These are phyloP conservation scores for Delia radicum DNA, from an alignment of 1,140 invertebrate species.

Conservation along the genomic window DNA sequence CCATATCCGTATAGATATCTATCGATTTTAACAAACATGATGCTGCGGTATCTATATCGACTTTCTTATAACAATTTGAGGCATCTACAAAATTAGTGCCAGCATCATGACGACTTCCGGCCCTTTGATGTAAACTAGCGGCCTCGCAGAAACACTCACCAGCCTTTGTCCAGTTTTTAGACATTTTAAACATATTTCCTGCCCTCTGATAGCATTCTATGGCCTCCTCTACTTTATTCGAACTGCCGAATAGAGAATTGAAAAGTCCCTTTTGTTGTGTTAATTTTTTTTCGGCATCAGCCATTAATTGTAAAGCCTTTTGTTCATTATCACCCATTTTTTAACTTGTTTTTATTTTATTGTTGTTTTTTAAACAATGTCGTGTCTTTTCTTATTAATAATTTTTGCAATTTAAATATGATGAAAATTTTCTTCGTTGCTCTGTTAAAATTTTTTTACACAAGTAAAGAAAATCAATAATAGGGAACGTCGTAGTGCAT, in stretches of 20 bases:
- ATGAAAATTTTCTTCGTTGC: slow-evolving; percentile 21
- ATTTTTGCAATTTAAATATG: background rate
- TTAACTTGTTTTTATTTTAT: slow-evolving; percentile 4
- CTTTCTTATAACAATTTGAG: slow-evolving; percentile 97
- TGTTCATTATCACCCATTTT: slow-evolving; percentile 88
- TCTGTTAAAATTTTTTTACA: slow-evolving; percentile 13
- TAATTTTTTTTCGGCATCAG: slow-evolving; percentile 89
- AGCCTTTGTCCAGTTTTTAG: slow-evolving; percentile 94
- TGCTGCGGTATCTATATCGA: slow-evolving; percentile 73
- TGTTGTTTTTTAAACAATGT: background rate
- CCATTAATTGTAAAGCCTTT: slow-evolving; percentile 87
- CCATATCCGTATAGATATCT: slow-evolving; percentile 99
- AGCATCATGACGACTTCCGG: slow-evolving; percentile 88
- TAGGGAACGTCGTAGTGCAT: background rate
- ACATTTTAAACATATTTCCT: slow-evolving; percentile 98
- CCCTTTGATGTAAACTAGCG: slow-evolving; percentile 80
- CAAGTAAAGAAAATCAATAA: slow-evolving; percentile 18
- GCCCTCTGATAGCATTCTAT: slow-evolving; percentile 94
- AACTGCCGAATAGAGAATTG: slow-evolving; percentile 62
- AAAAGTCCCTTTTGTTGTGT: slow-evolving; percentile 72
- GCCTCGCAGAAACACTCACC: slow-evolving; percentile 93
- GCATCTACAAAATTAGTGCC: slow-evolving; percentile 94
- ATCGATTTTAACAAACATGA: slow-evolving; percentile 90
- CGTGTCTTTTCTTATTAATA: background rate
- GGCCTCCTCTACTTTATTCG: slow-evolving; percentile 89